Base-by-base conservation (phyloP, 2,797 vertebrate genomes). In the Australoheros facetus region DNA sequence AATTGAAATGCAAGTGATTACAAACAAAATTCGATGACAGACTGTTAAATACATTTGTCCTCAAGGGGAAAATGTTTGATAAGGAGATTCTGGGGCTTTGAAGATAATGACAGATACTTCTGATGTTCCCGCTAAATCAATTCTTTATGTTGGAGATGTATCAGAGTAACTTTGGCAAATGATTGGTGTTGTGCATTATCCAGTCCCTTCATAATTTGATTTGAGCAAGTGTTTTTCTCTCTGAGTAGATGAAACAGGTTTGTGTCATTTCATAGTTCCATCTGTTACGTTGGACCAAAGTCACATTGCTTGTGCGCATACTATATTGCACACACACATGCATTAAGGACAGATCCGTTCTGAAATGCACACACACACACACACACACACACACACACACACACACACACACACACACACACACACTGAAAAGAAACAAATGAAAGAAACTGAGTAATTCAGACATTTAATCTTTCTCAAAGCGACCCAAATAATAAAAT, bases 261-360 rank as follows among this genome's bases (percentile, higher is more conserved):
- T 88, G 77, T 82, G 62, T 87, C 77, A 82, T 82, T 81, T 66
- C 30, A 54, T 4, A 28, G 83, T 77, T 84, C 90, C 87, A 92
- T 91, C 88, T 92, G 89, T 86, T 78, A 45, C 54, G 55, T 89
- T 90, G 88, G 78, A 84, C 77, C 71, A 57, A 79, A 84, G 86
- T 80, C 73, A 39, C 51, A 30, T 26, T 39, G 48, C 39, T 81
- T 23, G n/a, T 53, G 21, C 28, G 21, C 26, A 81, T 64, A 82
- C 55, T 53, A 75, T 66, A 64, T 57, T 59, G 42, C 58, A 56
- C 12, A 37, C 37, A 57, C 1, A 5, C 64, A 78, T 1, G 19
- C 54, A 55, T 59, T 71, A 69, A 81, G 73, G 62, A 66, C 39
- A 56, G 42, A 76, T 78, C 48, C 9, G 62, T 16, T 58, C n/a